phyloP scores from a whole-genome alignment of 2,888 invertebrate genomes.

The Xanthorhoe designata region DNA sequence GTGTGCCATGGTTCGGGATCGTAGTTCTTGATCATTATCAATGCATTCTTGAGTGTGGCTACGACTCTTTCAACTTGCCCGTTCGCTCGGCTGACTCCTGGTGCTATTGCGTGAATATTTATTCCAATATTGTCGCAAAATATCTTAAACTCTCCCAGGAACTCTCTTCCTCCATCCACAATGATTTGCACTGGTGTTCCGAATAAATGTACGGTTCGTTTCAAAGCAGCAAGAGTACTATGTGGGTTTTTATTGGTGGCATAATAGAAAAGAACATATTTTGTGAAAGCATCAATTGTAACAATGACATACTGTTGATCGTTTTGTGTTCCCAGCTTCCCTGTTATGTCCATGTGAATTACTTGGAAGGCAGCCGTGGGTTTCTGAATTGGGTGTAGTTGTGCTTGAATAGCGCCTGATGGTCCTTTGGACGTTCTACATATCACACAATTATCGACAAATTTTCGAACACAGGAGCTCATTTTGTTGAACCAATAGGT shows the following conservation, averaged over 20 bases:
- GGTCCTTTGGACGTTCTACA: slow-evolving; percentile 47
- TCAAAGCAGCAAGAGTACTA: not conserved
- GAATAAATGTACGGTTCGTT: not conserved
- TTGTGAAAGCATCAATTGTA: slow-evolving; percentile 36
- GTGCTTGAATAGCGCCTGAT: slow-evolving; percentile 46
- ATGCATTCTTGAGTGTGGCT: not conserved
- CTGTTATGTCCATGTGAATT: too few species aligned
- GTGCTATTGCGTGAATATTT: not conserved
- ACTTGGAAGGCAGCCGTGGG: too few species aligned
- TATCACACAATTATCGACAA: slow-evolving; percentile 5
- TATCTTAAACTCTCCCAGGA: not conserved
- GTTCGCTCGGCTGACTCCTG: slow-evolving; percentile 1
- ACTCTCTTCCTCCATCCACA: not conserved
- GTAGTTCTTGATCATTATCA: too few species aligned
- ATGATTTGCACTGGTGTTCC: not conserved
- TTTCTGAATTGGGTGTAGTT: too few species aligned
- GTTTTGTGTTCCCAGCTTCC: slow-evolving; percentile 10
- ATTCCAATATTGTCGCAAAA: not conserved
- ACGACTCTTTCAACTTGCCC: not conserved
- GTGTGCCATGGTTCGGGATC: too few species aligned
- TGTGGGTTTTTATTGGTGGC: not conserved
- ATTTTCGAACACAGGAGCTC: slow-evolving; percentile 36
- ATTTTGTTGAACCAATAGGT: slow-evolving; percentile 44
- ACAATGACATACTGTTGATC: slow-evolving; percentile 44
- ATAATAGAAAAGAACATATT: not conserved